A percentile compares a stretch with the other conserved stretches of the same genome.
These are phyloP conservation scores for Tokudaia tokunoshimensis DNA, from an alignment of 2,797 vertebrate genomes.

Conservation along the genomic window DNA sequence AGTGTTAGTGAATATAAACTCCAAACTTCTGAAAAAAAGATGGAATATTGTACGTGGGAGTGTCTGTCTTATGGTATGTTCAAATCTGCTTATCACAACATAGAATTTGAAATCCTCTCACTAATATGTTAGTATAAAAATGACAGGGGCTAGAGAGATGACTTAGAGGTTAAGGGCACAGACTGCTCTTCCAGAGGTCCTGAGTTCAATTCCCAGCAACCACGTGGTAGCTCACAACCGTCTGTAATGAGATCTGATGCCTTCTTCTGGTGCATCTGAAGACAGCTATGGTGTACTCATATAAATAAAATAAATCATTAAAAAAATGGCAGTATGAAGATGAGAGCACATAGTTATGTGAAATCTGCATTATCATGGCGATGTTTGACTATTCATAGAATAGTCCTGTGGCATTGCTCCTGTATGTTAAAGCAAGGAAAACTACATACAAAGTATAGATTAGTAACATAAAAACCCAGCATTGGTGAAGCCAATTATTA, in stretches of 20 bases:
- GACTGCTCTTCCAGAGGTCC: too few relatives aligned
- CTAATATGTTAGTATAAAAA: not conserved
- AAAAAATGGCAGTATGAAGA: not conserved
- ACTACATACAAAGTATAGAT: not conserved
- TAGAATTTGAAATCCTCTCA: not conserved
- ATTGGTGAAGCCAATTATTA: not conserved
- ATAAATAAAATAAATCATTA: not conserved
- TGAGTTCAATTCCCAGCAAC: too few relatives aligned
- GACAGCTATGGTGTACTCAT: too few relatives aligned
- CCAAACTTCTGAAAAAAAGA: not conserved
- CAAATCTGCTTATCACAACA: not conserved
- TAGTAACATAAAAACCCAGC: not conserved
- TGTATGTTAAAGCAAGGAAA: not conserved
- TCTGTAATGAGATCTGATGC: too few relatives aligned
- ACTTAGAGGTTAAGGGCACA: too few relatives aligned
- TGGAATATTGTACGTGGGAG: not conserved
- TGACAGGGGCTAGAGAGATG: too few relatives aligned
- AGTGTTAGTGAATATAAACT: not conserved
- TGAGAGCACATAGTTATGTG: not conserved
- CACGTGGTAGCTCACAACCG: too few relatives aligned
- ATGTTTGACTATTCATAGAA: not conserved
- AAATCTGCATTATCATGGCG: not conserved
- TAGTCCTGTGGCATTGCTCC: not conserved
- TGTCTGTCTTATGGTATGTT: not conserved
- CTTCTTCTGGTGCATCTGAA: too few relatives aligned